Evolutionary conservation across 2,113 vertebrate species (phyloP), one percentile per base, ranked within the genome.

Genomic region (Rhombomys opimus): DNA sequence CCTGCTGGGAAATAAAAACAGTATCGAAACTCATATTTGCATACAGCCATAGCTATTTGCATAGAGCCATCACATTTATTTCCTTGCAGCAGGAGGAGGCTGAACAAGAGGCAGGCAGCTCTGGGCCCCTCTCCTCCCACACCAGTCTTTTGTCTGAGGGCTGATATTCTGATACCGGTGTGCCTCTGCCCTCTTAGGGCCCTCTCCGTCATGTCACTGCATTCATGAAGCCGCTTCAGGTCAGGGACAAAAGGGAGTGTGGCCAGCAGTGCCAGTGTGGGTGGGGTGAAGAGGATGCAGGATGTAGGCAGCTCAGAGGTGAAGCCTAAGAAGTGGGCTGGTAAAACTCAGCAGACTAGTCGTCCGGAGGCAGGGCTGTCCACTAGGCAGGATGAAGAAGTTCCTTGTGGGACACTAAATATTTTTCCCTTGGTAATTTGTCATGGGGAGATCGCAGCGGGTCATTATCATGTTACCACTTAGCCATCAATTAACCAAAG

Each of bases 401-500:
- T 87, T 91, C 77, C 86, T 91, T 27, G 0, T 84, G 76, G 91
- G 90, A 72, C 82, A 89, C 70, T 92, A 97, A 96, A 91, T 95
- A 93, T 95, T 93, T 96, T 38, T 92, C 73, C 70, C 27, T 86
- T 57, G 77, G 95, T 87, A 95, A 96, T 96, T 96, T 97, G 95
- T 97, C 95, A 95, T 50, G 75, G 78, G 59, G 65, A 52, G 95
- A 96, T 96, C 89, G 93, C 94, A 97, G 96, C 84, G 88, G 96
- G 94, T 96, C 96, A 96, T 95, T 96, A 95, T 95, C 89, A 50
- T 89, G 81, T 95, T 97, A 89, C 95, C 87, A 96, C 73, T 97
- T 96, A 97, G 94, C 84, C 93, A 97, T 98, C 96, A 97, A 97
- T 97, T 97, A 97, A 95, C 94, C 67, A n/a, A 96, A 93, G 78